Evolutionary conservation across 2,797 vertebrate genomes (phyloP).

Genomic region (Hyperoplus immaculatus): DNA sequence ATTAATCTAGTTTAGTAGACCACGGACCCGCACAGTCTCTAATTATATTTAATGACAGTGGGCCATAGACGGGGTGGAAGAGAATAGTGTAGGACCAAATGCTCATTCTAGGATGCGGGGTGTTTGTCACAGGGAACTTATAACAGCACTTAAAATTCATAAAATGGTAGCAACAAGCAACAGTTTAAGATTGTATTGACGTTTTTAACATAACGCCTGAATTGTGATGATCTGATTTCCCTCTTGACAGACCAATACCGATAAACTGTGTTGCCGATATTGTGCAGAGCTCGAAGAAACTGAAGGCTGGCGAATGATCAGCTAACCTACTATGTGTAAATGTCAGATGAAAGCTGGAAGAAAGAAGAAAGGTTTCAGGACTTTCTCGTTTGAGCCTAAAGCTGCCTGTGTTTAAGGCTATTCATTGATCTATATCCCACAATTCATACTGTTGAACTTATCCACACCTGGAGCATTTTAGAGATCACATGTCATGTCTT

Average conservation of each 20-base stretch:
- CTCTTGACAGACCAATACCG: too few relatives aligned
- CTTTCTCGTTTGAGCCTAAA: slow-evolving; percentile 22
- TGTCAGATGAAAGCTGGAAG: slow-evolving; percentile 45
- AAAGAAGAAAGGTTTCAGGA: slow-evolving; percentile 26
- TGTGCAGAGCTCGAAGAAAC: slow-evolving; percentile 6
- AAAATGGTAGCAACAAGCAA: background rate
- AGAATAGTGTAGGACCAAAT: background rate
- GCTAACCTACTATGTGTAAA: slow-evolving; percentile 42
- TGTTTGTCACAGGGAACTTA: slow-evolving; percentile 1
- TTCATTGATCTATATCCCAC: slow-evolving; percentile 9
- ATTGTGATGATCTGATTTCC: background rate
- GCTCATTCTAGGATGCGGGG: background rate
- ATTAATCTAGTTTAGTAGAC: slow-evolving; percentile 58
- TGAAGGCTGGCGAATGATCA: slow-evolving; percentile 24
- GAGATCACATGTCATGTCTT: slow-evolving; percentile 28
- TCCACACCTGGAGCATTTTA: slow-evolving; percentile 12
- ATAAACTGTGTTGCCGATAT: background rate
- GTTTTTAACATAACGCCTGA: background rate
- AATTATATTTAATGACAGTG: slow-evolving; percentile 37
- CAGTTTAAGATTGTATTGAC: background rate
- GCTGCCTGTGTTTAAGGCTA: slow-evolving; percentile 10
- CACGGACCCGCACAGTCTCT: slow-evolving; percentile 31
- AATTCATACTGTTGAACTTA: slow-evolving; percentile 9
- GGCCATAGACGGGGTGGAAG: background rate
- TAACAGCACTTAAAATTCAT: background rate